These are phyloP conservation scores for Gastracanthus pulcherrimus DNA, from an alignment of 2,888 invertebrate species.

Conservation along the genomic window DNA sequence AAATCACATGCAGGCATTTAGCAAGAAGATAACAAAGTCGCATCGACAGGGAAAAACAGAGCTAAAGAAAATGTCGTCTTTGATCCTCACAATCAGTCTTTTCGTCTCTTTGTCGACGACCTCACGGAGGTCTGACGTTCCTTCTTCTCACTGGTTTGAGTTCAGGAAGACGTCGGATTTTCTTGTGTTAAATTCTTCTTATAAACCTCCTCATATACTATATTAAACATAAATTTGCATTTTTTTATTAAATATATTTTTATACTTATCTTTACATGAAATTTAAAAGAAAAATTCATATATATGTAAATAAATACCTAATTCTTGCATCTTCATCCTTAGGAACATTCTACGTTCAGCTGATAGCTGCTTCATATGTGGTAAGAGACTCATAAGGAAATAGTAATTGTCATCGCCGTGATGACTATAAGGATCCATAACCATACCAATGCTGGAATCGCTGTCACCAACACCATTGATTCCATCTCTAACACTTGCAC, in stretches of 20 bases:
- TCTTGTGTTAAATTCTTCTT: conserved; percentile 38
- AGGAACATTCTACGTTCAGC: conserved; percentile 74
- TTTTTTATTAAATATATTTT: not conserved
- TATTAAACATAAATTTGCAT: not conserved
- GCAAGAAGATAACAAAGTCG: not conserved
- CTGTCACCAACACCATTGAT: conserved; percentile 62
- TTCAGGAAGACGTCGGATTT: conserved; percentile 29
- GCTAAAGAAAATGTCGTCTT: conserved; percentile 9
- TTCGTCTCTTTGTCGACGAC: conserved; percentile 10
- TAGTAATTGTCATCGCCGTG: conserved; percentile 76
- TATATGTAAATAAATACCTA: conserved; percentile 62
- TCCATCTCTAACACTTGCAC: conserved; percentile 24
- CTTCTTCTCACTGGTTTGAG: not conserved
- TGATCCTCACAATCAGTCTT: conserved; percentile 36
- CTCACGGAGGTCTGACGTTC: not conserved
- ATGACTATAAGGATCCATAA: conserved; percentile 68
- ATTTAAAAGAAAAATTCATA: conserved; percentile 63
- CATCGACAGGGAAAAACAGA: conserved; percentile 15
- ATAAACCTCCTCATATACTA: conserved; percentile 53
- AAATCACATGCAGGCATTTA: conserved; percentile 23
- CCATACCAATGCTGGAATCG: conserved; percentile 66
- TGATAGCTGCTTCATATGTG: conserved; percentile 73
- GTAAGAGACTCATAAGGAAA: conserved; percentile 76
- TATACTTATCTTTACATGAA: not conserved
- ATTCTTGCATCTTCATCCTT: conserved; percentile 75